These are phyloP conservation scores for Cyprinus carpio DNA, from an alignment of 2,113 vertebrate genomes.

Conservation along the genomic window DNA sequence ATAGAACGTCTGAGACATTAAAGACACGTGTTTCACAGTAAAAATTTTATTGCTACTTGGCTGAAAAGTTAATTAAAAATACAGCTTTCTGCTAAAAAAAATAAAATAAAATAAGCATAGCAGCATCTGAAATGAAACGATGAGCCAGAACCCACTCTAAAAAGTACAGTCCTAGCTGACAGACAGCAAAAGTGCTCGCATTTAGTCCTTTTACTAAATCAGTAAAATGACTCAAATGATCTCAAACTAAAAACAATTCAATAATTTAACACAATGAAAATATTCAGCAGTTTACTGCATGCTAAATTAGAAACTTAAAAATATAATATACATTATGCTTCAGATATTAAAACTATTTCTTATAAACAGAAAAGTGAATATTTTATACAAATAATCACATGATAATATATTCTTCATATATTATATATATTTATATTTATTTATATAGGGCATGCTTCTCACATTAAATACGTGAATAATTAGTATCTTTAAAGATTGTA, in stretches of 20 bases:
- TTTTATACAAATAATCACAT: slow-evolving; percentile 74
- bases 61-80: slow-evolving; percentile 82
- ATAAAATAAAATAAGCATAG: slow-evolving; percentile 77
- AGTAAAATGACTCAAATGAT: slow-evolving; percentile 51
- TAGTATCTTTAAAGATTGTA: slow-evolving; percentile 62
- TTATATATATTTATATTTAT: slow-evolving; percentile 43
- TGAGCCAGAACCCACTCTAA: slow-evolving; percentile 52
- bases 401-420: slow-evolving; percentile 58
- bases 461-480: slow-evolving; percentile 70
- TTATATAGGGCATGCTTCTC: slow-evolving; percentile 71
- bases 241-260: slow-evolving; percentile 58
- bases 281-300: slow-evolving; percentile 71
- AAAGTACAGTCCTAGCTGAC: slow-evolving; percentile 62
- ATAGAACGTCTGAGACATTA: slow-evolving; percentile 37
- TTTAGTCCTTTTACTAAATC: slow-evolving; percentile 64
- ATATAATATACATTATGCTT: slow-evolving; percentile 66
- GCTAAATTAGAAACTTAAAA: slow-evolving; percentile 72
- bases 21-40: slow-evolving; percentile 70
- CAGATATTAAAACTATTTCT: slow-evolving; percentile 76
- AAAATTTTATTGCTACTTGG: slow-evolving; percentile 88
- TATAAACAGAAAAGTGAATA: slow-evolving; percentile 70
- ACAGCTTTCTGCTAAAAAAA: slow-evolving; percentile 77
- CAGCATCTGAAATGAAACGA: slow-evolving; percentile 76
- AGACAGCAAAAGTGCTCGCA: slow-evolving; percentile 70
- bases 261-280: slow-evolving; percentile 60